Evolutionary conservation across 2,888 invertebrate species (phyloP).

Genomic region (Leptinotarsa peninsularis): DNA sequence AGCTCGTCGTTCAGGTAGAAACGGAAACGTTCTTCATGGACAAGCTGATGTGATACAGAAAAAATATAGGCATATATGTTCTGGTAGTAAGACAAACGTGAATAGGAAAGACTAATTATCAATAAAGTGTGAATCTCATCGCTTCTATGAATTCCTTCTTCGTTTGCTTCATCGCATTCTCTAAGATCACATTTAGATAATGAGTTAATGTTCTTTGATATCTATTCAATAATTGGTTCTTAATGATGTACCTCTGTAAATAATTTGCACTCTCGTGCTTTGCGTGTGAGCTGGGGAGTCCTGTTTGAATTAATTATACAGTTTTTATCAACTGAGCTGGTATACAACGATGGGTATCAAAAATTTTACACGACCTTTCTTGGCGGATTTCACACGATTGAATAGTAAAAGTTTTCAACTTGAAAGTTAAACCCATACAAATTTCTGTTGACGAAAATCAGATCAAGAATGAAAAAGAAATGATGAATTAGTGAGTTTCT

Average conservation of each 20-base stretch:
- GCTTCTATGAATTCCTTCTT: constrained; percentile 16
- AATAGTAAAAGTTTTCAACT: too few species aligned
- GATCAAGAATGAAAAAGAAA: too few species aligned
- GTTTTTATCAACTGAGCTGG: neutral
- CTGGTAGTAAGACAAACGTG: neutral
- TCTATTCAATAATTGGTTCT: constrained; percentile 23
- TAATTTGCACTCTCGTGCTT: constrained; percentile 28
- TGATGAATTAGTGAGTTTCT: too few species aligned
- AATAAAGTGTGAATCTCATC: neutral
- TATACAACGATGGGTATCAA: neutral
- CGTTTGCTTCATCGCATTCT: constrained; percentile 12
- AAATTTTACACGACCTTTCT: constrained; percentile 2
- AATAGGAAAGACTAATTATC: neutral
- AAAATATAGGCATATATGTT: too few species aligned
- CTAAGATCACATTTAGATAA: constrained; percentile 25
- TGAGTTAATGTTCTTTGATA: constrained; percentile 8
- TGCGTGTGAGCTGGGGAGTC: constrained; percentile 12
- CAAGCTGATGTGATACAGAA: too few species aligned
- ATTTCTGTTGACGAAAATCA: too few species aligned
- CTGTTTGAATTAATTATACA: constrained; percentile 14
- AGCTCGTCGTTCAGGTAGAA: too few species aligned
- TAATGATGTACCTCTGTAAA: constrained; percentile 27
- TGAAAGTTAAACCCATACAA: too few species aligned
- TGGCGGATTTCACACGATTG: too few species aligned
- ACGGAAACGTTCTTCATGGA: too few species aligned